Percentiles rank a stretch among this genome's conserved stretches.
Evolutionary conservation across 1,140 invertebrate genomes (phyloP).

Genomic region (Papilio helenus): DNA sequence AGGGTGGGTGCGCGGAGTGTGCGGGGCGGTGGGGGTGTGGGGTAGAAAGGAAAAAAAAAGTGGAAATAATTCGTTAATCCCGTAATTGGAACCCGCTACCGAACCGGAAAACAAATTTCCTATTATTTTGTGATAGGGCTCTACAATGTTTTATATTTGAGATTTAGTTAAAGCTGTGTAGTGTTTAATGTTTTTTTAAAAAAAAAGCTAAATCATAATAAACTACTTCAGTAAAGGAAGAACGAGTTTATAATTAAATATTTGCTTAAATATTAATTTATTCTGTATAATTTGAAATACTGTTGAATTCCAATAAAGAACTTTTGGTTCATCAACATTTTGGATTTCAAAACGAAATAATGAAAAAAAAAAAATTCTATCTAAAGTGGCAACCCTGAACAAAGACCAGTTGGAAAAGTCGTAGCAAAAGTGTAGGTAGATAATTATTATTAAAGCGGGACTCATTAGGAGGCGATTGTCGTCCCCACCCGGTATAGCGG

Average conservation of each 20-base stretch:
- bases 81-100: constrained; percentile 81
- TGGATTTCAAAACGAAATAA: background rate
- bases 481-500: constrained; percentile 43
- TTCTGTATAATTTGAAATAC: too few relatives aligned
- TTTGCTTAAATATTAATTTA: too few relatives aligned
- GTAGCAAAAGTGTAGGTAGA: constrained; percentile 78
- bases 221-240: too few relatives aligned
- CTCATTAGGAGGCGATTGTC: constrained; percentile 80
- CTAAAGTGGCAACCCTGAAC: constrained; percentile 53
- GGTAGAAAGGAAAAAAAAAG: constrained; percentile 70
- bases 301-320: too few relatives aligned
- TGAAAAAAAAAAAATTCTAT: background rate
- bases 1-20: background rate
- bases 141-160: background rate
- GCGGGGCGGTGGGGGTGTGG: constrained; percentile 22
- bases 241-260: too few relatives aligned
- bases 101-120: constrained; percentile 83
- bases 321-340: background rate
- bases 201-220: too few relatives aligned
- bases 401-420: constrained; percentile 63
- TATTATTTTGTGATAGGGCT: constrained; percentile 75
- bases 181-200: background rate
- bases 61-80: constrained; percentile 82
- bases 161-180: background rate
- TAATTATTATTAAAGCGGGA: constrained; percentile 78